phyloP scores from a whole-genome alignment of 2,888 invertebrate genomes.

The Acanthacorydalis orientalis region DNA sequence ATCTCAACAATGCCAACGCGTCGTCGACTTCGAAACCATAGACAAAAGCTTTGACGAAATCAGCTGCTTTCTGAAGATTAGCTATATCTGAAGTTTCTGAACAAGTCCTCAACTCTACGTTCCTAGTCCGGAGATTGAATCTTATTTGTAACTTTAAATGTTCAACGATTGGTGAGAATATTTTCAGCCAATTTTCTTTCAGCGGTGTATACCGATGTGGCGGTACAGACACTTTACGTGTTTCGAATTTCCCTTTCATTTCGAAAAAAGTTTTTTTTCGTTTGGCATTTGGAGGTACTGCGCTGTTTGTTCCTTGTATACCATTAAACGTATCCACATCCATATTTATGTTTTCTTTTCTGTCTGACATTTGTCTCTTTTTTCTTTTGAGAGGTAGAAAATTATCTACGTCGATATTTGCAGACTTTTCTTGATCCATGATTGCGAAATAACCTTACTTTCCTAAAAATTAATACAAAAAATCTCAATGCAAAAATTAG shows the following conservation, averaged over 20 bases:
- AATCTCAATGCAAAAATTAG: too few species aligned
- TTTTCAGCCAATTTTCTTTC: slow-evolving; percentile 93
- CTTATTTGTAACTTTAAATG: slow-evolving; percentile 85
- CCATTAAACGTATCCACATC: slow-evolving; percentile 50
- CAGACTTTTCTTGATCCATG: slow-evolving; percentile 21
- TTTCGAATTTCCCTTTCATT: slow-evolving; percentile 32
- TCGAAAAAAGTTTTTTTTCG: slow-evolving; percentile 17
- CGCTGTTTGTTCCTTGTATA: slow-evolving; percentile 33
- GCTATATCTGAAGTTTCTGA: slow-evolving; percentile 67
- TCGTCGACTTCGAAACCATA: slow-evolving; percentile 96
- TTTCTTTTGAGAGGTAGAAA: slow-evolving; percentile 34
- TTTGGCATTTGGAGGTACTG: slow-evolving; percentile 28
- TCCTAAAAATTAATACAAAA: too few species aligned
- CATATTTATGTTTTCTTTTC: slow-evolving; percentile 32
- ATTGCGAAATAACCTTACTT: not conserved
- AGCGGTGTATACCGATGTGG: slow-evolving; percentile 85
- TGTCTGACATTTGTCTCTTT: slow-evolving; percentile 31
- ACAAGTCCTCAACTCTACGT: slow-evolving; percentile 67
- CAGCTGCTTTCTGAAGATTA: slow-evolving; percentile 91
- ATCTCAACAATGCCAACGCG: slow-evolving; percentile 77
- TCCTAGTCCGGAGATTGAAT: slow-evolving; percentile 79
- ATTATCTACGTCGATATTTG: slow-evolving; percentile 34
- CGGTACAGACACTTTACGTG: slow-evolving; percentile 76
- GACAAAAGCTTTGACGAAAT: slow-evolving; percentile 93
- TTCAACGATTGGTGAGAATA: slow-evolving; percentile 91